Percentiles rank a stretch among this genome's conserved stretches.
Evolutionary conservation across 1,140 invertebrate genomes (phyloP).

Genomic region (Scaptomyza montana): DNA sequence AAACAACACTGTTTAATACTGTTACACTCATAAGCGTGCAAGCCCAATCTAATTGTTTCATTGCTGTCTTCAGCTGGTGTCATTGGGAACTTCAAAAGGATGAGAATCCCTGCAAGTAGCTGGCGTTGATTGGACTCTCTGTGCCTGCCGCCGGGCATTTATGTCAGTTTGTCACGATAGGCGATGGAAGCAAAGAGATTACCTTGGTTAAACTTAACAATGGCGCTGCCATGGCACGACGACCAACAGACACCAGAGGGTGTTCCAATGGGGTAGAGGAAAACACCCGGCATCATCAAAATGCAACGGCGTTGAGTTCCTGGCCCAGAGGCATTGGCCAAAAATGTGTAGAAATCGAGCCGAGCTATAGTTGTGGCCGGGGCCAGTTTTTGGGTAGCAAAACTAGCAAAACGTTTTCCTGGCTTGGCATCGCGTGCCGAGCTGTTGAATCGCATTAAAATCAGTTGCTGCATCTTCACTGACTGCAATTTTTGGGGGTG

Average conservation of each 20-base stretch:
- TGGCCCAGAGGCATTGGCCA: slow-evolving; percentile 57
- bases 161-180: slow-evolving; percentile 82
- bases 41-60: background rate
- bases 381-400: slow-evolving; percentile 35
- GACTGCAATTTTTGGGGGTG: slow-evolving; percentile 71
- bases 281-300: slow-evolving; percentile 67
- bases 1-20: background rate
- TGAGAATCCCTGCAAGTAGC: slow-evolving; percentile 67
- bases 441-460: slow-evolving; percentile 82
- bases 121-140: slow-evolving; percentile 80
- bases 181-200: slow-evolving; percentile 81
- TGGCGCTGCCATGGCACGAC: slow-evolving; percentile 64
- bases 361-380: slow-evolving; percentile 1
- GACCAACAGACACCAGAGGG: slow-evolving; percentile 35
- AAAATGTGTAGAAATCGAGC: slow-evolving; percentile 36
- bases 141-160: slow-evolving; percentile 75
- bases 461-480: slow-evolving; percentile 81
- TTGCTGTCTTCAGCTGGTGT: slow-evolving; percentile 24
- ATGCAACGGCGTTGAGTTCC: slow-evolving; percentile 65
- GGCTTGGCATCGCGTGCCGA: slow-evolving; percentile 70
- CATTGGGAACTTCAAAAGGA: slow-evolving; percentile 15
- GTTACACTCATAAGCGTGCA: background rate
- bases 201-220: slow-evolving; percentile 82
- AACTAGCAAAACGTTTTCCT: slow-evolving; percentile 75
- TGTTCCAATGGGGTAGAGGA: background rate